Base-by-base conservation (phyloP, 2,888 invertebrate species). In the Syrista parreyssii region DNA sequence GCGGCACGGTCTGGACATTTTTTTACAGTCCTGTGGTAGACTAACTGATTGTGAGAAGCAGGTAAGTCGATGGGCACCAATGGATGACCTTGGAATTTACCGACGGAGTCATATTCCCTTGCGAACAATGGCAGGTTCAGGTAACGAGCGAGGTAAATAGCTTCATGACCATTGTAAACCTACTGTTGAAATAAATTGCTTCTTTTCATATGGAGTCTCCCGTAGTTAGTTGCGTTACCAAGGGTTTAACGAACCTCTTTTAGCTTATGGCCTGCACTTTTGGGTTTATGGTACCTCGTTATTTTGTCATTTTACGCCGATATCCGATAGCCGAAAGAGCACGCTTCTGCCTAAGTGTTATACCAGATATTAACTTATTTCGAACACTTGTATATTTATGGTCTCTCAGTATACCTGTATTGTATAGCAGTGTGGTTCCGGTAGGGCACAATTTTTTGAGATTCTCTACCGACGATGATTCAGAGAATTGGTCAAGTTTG, bases 91-190 rank as follows among this genome's bases (percentile, higher is more conserved):
- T 71, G 4, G 71, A 31, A 31, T 71, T 15, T 33, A 32, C 71
- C 12, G 71, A 31, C 31, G 71, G 71, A 71, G 71, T 71, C 71
- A 71, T 33, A 71, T 71, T 71, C 31, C 12, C 6, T 33, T 31
- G 32, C 12, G 71, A 71, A 71, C 71, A 71, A 71, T 71, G 9
- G 71, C 32, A 71, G 71, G 71, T 71, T 71, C 71, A 71, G 71
- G 71, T 71, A 71, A 33, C 71, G 71, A 31, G 32, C 71, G 71
- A 31, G 71, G 71, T 71, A 71, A 71, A 71, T 71, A 15, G 71
- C 31, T n/a, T 71, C 71, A 33, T 71, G 71, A 71, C 31, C 33
- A 32, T 71, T 71, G 71, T 71, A 71, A 71, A 31, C 32, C 71
- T 15, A 31, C 32, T 71, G 71, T 33, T 9, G 6, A 12, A 30